These are phyloP conservation scores for Chloropsis hardwickii DNA, from an alignment of 2,113 vertebrate species.

Conservation along the genomic window DNA sequence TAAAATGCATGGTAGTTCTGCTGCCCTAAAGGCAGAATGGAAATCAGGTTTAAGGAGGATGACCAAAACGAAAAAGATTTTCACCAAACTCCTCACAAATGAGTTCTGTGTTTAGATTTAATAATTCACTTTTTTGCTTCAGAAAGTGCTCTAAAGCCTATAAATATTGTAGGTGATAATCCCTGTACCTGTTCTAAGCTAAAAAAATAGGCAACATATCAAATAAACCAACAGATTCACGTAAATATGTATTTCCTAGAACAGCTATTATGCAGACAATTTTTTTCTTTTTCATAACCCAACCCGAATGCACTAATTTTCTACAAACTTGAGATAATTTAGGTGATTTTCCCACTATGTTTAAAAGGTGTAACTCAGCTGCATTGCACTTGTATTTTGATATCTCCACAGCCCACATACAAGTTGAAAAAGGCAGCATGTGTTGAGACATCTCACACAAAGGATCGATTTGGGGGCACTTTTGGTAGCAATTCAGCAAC, in stretches of 20 bases:
- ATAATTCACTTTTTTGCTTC: background rate
- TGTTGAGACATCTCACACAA: background rate
- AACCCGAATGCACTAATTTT: background rate
- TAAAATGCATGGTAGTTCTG: background rate
- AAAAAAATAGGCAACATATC: background rate
- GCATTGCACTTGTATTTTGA: background rate
- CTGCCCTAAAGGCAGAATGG: background rate
- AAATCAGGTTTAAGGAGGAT: conserved; percentile 9
- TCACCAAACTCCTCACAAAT: background rate
- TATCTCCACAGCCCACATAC: background rate
- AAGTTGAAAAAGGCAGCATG: background rate
- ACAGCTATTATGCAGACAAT: background rate
- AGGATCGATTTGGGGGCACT: background rate
- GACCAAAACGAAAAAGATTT: background rate
- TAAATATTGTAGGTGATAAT: background rate
- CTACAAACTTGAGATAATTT: background rate
- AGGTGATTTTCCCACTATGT: background rate
- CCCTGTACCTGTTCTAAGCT: background rate
- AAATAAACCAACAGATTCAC: background rate
- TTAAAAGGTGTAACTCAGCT: background rate
- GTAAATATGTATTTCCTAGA: background rate
- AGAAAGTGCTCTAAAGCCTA: background rate
- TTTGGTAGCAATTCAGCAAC: background rate
- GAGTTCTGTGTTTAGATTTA: background rate
- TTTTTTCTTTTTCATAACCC: background rate